Evolutionary conservation across 2,797 vertebrate species (phyloP).

Genomic region (Anguilla marmorata): DNA sequence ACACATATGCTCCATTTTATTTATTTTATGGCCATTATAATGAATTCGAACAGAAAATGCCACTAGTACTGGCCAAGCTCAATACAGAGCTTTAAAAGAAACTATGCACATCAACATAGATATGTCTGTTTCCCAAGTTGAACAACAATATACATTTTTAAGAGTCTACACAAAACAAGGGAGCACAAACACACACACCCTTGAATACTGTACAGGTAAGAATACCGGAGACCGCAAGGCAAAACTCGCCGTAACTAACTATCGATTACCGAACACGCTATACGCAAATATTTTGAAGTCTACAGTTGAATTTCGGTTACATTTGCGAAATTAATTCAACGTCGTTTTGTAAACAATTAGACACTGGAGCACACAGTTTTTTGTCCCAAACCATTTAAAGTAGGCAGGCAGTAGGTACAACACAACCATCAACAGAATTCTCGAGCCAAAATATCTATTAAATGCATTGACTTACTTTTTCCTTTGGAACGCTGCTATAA

Average conservation of each 20-base stretch:
- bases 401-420: background rate
- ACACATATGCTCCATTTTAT: background rate
- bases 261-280: background rate
- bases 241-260: background rate
- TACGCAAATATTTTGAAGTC: background rate
- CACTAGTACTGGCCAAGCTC: background rate
- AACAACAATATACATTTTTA: background rate
- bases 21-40: background rate
- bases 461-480: constrained; percentile 11
- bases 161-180: background rate
- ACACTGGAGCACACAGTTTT: background rate
- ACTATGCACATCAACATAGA: background rate
- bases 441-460: background rate
- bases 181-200: background rate
- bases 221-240: background rate
- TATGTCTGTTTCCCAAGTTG: background rate
- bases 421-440: background rate
- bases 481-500: background rate
- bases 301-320: background rate
- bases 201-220: background rate
- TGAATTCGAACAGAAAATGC: background rate
- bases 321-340: background rate
- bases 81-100: background rate
- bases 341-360: background rate
- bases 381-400: background rate